Conservation (phyloP, 2,888 invertebrate genomes). For the Nesidiocoris tenuis region DNA sequence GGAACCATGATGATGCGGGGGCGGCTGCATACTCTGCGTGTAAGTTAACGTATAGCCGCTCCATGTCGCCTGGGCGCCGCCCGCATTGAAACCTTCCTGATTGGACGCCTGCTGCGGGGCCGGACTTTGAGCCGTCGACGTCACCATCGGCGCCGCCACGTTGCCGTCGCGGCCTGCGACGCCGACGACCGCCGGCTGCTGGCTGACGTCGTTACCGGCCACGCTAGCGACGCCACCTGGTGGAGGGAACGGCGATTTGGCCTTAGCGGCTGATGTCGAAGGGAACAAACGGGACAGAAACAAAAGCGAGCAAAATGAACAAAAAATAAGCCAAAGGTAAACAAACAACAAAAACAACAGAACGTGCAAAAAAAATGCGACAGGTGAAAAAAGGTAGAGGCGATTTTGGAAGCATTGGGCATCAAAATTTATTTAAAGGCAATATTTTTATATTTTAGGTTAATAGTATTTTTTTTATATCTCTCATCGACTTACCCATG, state of each 20-base stretch:
- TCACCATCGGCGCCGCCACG: conserved; percentile 42
- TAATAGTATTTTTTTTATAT: too few species aligned
- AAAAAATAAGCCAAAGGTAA: neutral
- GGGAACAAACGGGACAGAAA: neutral
- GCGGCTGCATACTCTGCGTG: conserved; percentile 83
- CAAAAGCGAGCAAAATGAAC: neutral
- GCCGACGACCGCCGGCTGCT: conserved; percentile 6
- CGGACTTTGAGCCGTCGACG: conserved; percentile 44
- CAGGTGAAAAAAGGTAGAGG: too few species aligned
- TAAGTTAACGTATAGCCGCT: conserved; percentile 78
- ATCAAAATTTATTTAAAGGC: too few species aligned
- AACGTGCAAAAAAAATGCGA: neutral
- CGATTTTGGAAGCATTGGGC: too few species aligned
- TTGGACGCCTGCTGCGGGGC: conserved; percentile 31
- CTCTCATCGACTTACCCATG: conserved; percentile 39
- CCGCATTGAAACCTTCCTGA: conserved; percentile 32
- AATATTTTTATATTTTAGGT: too few species aligned
- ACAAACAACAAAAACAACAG: neutral
- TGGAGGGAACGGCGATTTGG: conserved; percentile 27
- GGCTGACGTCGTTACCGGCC: conserved; percentile 6
- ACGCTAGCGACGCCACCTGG: conserved; percentile 23
- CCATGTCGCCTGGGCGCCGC: conserved; percentile 49
- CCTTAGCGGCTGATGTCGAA: conserved; percentile 9
- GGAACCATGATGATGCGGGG: conserved; percentile 61
- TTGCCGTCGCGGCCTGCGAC: conserved; percentile 3